Conservation (phyloP, 2,113 vertebrate species). For the Salvelinus namaycush region DNA sequence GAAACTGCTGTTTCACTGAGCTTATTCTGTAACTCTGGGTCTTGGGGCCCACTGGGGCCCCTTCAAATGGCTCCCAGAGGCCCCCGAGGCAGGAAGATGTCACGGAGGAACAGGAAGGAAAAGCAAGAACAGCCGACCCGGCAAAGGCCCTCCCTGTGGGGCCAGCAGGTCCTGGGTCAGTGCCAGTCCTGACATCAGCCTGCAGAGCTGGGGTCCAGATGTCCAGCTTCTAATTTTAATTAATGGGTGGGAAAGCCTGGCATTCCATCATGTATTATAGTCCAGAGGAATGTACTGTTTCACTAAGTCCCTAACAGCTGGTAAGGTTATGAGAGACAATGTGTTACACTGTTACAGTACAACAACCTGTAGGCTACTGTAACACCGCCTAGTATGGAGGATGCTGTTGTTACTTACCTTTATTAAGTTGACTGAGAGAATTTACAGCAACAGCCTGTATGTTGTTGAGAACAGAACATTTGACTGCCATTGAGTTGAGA, state of each 20-base stretch:
- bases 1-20: constrained; percentile 34
- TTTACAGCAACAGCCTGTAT: not conserved
- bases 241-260: constrained; percentile 30
- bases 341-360: not conserved
- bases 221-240: constrained; percentile 48
- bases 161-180: constrained; percentile 69
- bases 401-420: not conserved
- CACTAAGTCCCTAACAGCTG: not conserved
- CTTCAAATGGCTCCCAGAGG: constrained; percentile 74
- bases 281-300: not conserved
- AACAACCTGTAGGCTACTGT: not conserved
- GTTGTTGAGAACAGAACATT: no score
- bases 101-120: constrained; percentile 90
- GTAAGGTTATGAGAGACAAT: no score
- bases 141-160: constrained; percentile 80
- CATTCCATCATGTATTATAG: not conserved
- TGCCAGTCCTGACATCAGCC: constrained; percentile 85
- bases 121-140: constrained; percentile 42
- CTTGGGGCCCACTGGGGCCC: constrained; percentile 26
- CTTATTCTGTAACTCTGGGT: no score
- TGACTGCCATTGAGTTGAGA: not conserved
- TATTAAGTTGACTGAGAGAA: not conserved
- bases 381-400: not conserved
- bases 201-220: constrained; percentile 62
- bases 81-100: constrained; percentile 88